phyloP scores from a whole-genome alignment of 2,797 vertebrate species.

The Balearica regulorum region DNA sequence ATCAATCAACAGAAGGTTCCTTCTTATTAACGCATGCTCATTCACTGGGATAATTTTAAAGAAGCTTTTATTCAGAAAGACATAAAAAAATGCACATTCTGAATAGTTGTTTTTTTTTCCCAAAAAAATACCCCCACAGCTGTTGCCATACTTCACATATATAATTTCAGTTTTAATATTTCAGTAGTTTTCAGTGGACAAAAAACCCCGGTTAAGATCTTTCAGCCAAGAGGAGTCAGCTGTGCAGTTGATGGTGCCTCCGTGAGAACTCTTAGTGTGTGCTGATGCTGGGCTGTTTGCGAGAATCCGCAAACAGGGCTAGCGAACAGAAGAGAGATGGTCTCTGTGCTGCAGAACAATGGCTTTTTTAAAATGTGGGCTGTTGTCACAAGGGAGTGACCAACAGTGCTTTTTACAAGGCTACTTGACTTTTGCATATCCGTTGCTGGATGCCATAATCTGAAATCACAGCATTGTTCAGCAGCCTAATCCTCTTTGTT shows the following conservation, averaged over 20 bases:
- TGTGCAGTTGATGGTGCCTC: not conserved
- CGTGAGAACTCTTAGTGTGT: not conserved
- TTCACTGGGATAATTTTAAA: not conserved
- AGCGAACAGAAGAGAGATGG: not conserved
- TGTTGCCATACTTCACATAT: not conserved
- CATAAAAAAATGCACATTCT: not conserved
- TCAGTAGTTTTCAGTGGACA: not conserved
- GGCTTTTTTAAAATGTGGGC: slow-evolving; percentile 2
- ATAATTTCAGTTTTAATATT: not conserved
- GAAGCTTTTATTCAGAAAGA: not conserved
- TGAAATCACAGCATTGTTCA: slow-evolving; percentile 54
- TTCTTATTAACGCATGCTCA: not conserved
- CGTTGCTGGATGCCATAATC: slow-evolving; percentile 62
- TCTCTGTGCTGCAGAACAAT: slow-evolving; percentile 34
- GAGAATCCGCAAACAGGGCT: not conserved
- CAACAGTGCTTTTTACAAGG: slow-evolving; percentile 54
- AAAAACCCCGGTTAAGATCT: not conserved
- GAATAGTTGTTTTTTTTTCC: not conserved
- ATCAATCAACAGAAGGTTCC: not conserved
- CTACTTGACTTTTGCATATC: slow-evolving; percentile 69
- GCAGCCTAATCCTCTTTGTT: slow-evolving; percentile 62
- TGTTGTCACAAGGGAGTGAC: slow-evolving; percentile 54
- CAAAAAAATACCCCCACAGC: no score
- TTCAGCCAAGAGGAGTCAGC: not conserved
- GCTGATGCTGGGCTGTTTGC: not conserved